Conservation (phyloP, 2,888 invertebrate species). For the Amiota minor region DNA sequence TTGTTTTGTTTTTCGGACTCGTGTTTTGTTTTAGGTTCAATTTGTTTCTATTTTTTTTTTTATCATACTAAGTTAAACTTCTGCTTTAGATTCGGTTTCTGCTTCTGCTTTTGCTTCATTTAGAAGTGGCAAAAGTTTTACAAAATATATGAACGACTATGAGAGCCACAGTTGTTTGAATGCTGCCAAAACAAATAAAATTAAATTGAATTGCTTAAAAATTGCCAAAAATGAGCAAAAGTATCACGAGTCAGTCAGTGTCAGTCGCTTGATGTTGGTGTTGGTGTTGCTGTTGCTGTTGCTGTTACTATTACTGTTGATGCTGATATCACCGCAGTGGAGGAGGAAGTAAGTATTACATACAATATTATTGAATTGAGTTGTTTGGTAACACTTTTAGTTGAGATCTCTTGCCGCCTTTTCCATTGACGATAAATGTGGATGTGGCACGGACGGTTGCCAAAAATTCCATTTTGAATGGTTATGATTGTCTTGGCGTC, state of each 20-base stretch:
- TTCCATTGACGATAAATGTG: neutral
- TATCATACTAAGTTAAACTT: neutral
- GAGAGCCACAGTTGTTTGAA: conserved; percentile 61
- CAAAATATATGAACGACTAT: neutral
- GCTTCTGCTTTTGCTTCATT: neutral
- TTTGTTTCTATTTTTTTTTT: neutral
- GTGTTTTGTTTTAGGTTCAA: neutral
- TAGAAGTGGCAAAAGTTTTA: conserved; percentile 17
- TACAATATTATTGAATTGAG: neutral
- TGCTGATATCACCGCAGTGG: conserved; percentile 19
- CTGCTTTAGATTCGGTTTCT: too few species aligned
- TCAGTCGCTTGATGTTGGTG: neutral
- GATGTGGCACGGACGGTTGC: conserved; percentile 3
- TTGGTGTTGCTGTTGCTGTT: neutral
- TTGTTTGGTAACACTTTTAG: conserved; percentile 10
- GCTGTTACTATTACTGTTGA: neutral
- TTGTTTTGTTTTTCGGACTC: neutral
- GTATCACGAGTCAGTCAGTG: neutral
- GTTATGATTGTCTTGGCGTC: conserved; percentile 32
- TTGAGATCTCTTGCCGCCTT: neutral
- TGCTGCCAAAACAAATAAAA: conserved; percentile 67
- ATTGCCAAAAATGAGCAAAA: conserved; percentile 65
- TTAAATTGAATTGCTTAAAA: conserved; percentile 68
- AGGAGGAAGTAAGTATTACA: conserved; percentile 19
- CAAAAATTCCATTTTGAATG: conserved; percentile 34